Evolutionary conservation across 1,140 invertebrate genomes (phyloP).

Genomic region (Lepidurus apus): DNA sequence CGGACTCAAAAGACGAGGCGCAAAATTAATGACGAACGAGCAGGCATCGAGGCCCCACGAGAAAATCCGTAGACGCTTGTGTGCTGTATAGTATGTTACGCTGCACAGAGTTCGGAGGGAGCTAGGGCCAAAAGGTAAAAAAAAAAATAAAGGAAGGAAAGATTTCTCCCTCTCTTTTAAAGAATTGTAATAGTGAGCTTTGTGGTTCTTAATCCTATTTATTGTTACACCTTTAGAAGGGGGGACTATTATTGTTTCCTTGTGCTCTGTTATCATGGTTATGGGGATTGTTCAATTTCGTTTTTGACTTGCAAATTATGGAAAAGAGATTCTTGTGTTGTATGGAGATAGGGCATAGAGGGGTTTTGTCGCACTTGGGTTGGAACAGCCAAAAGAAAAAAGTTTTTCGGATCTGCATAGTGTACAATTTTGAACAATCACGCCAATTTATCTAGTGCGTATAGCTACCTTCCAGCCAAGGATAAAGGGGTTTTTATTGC

Average conservation of each 20-base stretch:
- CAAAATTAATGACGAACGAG: constrained; percentile 35
- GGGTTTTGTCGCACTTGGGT: neutral
- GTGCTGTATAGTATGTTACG: constrained; percentile 12
- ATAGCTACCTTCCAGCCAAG: neutral
- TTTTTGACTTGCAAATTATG: constrained; percentile 19
- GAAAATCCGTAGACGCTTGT: constrained; percentile 21
- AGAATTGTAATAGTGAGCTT: neutral
- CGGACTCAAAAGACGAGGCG: constrained; percentile 34
- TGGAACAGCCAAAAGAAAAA: neutral
- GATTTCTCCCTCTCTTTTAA: neutral
- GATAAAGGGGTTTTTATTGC: constrained; percentile 6
- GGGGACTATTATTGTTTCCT: neutral
- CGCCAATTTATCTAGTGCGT: constrained; percentile 8
- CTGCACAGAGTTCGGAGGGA: neutral
- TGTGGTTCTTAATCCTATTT: neutral
- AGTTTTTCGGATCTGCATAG: neutral
- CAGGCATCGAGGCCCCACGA: constrained; percentile 25
- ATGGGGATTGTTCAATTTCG: neutral
- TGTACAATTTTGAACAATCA: neutral
- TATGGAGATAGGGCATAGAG: neutral
- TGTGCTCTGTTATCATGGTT: neutral
- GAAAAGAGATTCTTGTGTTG: neutral
- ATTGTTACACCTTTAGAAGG: constrained; percentile 7
- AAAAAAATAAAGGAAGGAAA: neutral
- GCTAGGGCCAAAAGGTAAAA: neutral